phyloP scores from a whole-genome alignment of 2,888 invertebrate species.

The Ormyrus labotus region DNA sequence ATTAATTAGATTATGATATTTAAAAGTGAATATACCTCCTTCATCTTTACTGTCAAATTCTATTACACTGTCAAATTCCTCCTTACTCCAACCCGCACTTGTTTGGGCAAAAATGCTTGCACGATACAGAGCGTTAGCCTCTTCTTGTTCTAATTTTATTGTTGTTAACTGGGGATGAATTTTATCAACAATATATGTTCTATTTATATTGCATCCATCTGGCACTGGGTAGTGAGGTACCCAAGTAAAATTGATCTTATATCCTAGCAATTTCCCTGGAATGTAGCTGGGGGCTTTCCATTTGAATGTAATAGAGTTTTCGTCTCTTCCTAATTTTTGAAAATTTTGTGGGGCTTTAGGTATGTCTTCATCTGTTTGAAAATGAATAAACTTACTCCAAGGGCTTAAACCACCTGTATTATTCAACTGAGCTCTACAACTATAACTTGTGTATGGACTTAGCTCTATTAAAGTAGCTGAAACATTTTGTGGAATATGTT shows the following conservation, averaged over 20 bases:
- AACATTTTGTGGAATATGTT: slow-evolving; percentile 41
- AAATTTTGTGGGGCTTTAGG: slow-evolving; percentile 38
- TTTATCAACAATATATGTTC: slow-evolving; percentile 45
- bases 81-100: slow-evolving; percentile 64
- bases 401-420: slow-evolving; percentile 63
- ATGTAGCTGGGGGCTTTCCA: slow-evolving; percentile 61
- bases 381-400: slow-evolving; percentile 51
- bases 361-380: slow-evolving; percentile 44
- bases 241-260: slow-evolving; percentile 64
- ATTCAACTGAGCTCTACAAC: slow-evolving; percentile 61
- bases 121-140: slow-evolving; percentile 62
- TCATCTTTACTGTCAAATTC: slow-evolving; percentile 59
- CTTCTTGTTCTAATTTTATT: slow-evolving; percentile 57
- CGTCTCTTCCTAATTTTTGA: slow-evolving; percentile 13
- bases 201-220: slow-evolving; percentile 60
- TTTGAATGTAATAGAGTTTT: slow-evolving; percentile 31
- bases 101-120: slow-evolving; percentile 67
- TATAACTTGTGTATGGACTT: slow-evolving; percentile 67
- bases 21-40: slow-evolving; percentile 47
- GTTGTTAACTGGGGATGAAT: slow-evolving; percentile 51
- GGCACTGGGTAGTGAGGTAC: slow-evolving; percentile 61
- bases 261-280: slow-evolving; percentile 64
- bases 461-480: slow-evolving; percentile 59
- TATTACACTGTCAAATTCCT: slow-evolving; percentile 45
- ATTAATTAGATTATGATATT: background rate